phyloP scores from a whole-genome alignment of 2,888 invertebrate species.

The Lissonota sp. region DNA sequence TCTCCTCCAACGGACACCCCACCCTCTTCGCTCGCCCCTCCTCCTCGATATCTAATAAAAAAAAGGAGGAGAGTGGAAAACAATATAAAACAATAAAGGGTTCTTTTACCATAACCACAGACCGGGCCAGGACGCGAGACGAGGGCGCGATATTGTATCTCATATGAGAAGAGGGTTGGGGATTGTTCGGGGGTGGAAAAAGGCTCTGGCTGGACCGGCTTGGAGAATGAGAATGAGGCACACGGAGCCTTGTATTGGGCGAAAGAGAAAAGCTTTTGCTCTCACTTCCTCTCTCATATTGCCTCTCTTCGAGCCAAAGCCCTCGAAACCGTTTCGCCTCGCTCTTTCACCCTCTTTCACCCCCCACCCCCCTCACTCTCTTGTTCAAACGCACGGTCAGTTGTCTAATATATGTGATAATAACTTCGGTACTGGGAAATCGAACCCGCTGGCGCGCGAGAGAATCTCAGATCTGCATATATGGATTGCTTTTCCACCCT shows the following conservation, averaged over 20 bases:
- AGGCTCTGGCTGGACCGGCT: constrained; percentile 40
- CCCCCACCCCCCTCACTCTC: constrained; percentile 46
- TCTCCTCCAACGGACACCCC: too few relatives aligned
- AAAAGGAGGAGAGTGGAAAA: constrained; percentile 75
- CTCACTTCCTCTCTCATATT: constrained; percentile 31
- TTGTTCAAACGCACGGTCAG: constrained; percentile 75
- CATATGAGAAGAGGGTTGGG: constrained; percentile 57
- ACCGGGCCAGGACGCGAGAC: constrained; percentile 65
- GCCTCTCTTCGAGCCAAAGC: constrained; percentile 11
- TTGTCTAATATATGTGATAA: constrained; percentile 83
- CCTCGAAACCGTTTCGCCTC: constrained; percentile 14
- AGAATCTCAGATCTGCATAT: constrained; percentile 81
- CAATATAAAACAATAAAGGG: constrained; percentile 83
- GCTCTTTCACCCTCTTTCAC: constrained; percentile 8
- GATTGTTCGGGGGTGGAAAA: constrained; percentile 54
- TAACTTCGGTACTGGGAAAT: constrained; percentile 78
- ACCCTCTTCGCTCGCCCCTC: constrained; percentile 21
- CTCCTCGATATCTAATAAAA: constrained; percentile 72
- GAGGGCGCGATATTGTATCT: constrained; percentile 79
- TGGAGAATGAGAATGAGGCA: constrained; percentile 48
- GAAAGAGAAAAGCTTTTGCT: constrained; percentile 55
- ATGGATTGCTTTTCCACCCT: constrained; percentile 75
- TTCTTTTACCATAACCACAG: constrained; percentile 80
- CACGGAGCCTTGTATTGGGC: constrained; percentile 39
- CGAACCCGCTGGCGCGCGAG: constrained; percentile 76